Evolutionary conservation across 35 echinoderm and acorn worm species (phyloP).

Genomic region (Stichopus chloronotus): DNA sequence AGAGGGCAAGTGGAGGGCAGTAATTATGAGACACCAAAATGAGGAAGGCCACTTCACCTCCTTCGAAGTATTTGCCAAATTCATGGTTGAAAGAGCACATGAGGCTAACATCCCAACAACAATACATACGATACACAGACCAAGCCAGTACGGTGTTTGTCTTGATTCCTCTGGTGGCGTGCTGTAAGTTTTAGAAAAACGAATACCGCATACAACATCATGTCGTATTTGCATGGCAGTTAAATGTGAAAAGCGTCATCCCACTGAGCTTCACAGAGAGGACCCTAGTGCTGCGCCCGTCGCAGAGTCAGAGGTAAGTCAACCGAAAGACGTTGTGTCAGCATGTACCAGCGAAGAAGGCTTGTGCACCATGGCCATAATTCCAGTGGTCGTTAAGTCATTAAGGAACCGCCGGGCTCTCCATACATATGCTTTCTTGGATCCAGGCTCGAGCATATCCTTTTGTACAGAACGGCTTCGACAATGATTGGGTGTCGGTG

Average conservation of each 20-base stretch:
- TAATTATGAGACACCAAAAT: slow-evolving; percentile 15
- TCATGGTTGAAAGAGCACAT: slow-evolving; percentile 60
- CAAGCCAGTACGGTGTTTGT: too few species aligned
- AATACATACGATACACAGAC: too few species aligned
- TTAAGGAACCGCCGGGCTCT: slow-evolving; percentile 12
- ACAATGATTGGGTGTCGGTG: too few species aligned
- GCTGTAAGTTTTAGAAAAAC: too few species aligned
- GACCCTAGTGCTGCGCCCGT: neutral
- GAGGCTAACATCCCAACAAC: slow-evolving; percentile 68
- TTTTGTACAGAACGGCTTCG: too few species aligned
- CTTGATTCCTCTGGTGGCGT: too few species aligned
- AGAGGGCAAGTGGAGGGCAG: slow-evolving; percentile 53
- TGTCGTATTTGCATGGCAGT: too few species aligned
- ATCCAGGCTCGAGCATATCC: too few species aligned
- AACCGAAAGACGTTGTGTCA: too few species aligned
- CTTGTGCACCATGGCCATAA: slow-evolving; percentile 57
- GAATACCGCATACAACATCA: too few species aligned
- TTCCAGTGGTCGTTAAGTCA: slow-evolving; percentile 51
- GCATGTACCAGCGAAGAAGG: slow-evolving; percentile 39
- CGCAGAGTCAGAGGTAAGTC: too few species aligned
- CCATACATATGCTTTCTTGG: too few species aligned
- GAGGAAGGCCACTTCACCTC: slow-evolving; percentile 31
- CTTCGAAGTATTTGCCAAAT: slow-evolving; percentile 61
- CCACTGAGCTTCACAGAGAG: slow-evolving; percentile 60
- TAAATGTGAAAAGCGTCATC: slow-evolving; percentile 56